Conservation (phyloP, 2,113 vertebrate genomes). For the Anhinga rufa region DNA sequence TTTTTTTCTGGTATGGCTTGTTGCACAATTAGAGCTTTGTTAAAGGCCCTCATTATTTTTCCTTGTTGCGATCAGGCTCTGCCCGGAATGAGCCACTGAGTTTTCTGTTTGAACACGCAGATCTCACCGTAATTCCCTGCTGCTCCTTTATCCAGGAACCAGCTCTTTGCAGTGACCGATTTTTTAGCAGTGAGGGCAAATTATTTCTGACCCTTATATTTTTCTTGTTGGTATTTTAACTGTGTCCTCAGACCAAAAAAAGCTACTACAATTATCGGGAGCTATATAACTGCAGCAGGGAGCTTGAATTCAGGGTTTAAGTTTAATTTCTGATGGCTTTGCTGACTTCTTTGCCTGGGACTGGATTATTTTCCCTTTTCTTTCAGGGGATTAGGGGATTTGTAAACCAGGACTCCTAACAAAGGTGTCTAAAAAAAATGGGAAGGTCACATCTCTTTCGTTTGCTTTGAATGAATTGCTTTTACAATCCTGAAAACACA, state of each 20-base stretch:
- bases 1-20: not conserved
- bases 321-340: not conserved
- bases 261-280: fast-evolving
- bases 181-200: not conserved
- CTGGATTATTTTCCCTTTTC: not conserved
- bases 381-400: constrained; percentile 21
- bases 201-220: not conserved
- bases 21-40: not conserved
- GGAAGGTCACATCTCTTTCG: not conserved
- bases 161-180: not conserved
- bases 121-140: not conserved
- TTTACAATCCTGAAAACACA: fast-evolving
- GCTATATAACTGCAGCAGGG: fast-evolving
- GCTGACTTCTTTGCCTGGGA: not conserved
- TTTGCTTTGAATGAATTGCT: not conserved
- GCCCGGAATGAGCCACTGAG: not conserved
- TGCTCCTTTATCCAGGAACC: not conserved
- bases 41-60: constrained; percentile 4
- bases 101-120: not conserved
- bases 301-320: not conserved
- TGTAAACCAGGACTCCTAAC: not conserved
- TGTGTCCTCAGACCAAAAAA: not conserved
- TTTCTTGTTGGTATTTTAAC: not conserved
- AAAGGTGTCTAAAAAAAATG: not conserved
- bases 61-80: not conserved